Evolutionary conservation across 2,113 vertebrate species (phyloP), one percentile per base, ranked within the genome.

Genomic region (Thinocorus orbignyianus): DNA sequence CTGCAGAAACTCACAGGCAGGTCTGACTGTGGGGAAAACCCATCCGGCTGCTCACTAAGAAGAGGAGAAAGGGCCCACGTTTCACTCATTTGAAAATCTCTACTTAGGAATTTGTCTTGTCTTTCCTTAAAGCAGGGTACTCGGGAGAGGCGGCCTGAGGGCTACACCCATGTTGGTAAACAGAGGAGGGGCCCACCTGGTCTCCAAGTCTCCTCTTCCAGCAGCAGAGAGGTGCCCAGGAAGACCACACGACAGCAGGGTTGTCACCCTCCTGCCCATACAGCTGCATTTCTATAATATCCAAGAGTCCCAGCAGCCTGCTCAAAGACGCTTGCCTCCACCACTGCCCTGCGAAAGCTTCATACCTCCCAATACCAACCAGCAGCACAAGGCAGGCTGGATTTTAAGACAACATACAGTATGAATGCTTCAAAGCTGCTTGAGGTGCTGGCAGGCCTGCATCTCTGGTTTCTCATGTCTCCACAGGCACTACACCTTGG

Each of bases 401-500:
- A 28, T 48, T 86, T 74, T 39, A 42, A 52, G 48, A 15, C 24
- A 80, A 18, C 5, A 3, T 0, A 1, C 24, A 13, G 9, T 13
- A 10, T 20, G 16, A 64, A 28, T 2, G 1, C 22, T 77, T 58
- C 3, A 5, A 44, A 90, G 19, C 35, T 33, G 4, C 15, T 16
- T 4, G 1, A 16, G 48, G 24, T 0, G 0, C 19, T 13, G 19
- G 25, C n/a, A 66, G 20, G 42, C n/a, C 69, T 54, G n/a, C 39
- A 26, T 10, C 0, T 0, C 42, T 3, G 7, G 6, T 20, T 62
- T 57, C 31, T 22, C 37, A 7, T 0, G 0, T 52, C 37, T 77
- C 30, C 17, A 4, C 0, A 4, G 31, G 9, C 28, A 7, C 42
- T 33, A 18, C 2, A 1, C 20, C 1, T 1, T 46, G 37, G 9